phyloP scores from a whole-genome alignment of 2,797 vertebrate species.

The Micrastur ruficollis region DNA sequence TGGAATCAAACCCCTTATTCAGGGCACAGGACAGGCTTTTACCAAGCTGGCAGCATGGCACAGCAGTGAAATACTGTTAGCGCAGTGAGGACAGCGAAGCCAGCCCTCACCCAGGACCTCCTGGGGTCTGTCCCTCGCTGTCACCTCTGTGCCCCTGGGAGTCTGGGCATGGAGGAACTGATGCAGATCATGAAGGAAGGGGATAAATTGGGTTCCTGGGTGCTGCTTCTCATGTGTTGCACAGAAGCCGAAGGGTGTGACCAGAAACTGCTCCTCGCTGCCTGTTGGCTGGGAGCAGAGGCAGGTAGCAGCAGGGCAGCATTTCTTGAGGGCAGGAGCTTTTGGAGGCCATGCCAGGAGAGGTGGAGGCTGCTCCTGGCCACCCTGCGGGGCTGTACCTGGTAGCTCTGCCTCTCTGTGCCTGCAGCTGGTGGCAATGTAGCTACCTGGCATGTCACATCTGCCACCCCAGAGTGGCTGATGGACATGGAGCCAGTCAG shows the following conservation, averaged over 20 bases:
- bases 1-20: not conserved
- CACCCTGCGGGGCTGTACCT: not conserved
- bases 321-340: not conserved
- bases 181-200: not conserved
- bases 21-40: not conserved
- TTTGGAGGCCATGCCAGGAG: not conserved
- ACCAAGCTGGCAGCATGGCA: not conserved
- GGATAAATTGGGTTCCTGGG: not conserved
- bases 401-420: not conserved
- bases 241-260: not conserved
- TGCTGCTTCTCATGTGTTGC: not conserved
- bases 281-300: not conserved
- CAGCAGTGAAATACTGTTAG: not conserved
- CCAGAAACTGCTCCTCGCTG: not conserved
- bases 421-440: not conserved
- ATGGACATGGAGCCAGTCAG: not conserved
- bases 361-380: not conserved
- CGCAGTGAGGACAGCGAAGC: not conserved
- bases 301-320: not conserved
- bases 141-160: not conserved
- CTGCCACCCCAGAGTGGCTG: not conserved
- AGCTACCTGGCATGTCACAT: not conserved
- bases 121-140: not conserved
- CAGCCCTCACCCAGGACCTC: not conserved
- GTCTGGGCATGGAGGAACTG: not conserved